Conservation (phyloP, 1,140 invertebrate species). For the Eupristina koningsbergeri region DNA sequence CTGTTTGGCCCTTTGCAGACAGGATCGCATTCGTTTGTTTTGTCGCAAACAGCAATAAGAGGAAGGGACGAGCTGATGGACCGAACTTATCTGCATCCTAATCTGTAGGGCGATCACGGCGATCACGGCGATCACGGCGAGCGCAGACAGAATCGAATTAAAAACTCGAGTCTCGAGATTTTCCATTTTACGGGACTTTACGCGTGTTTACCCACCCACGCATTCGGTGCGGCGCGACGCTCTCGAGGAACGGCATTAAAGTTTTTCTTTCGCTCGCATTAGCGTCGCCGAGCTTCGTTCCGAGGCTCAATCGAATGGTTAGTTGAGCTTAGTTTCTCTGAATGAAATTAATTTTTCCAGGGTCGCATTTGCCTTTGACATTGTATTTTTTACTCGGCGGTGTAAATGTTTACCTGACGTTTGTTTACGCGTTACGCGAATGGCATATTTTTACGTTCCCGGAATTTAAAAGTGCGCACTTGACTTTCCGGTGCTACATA, state of each 20-base stretch:
- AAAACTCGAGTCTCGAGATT: conserved; percentile 30
- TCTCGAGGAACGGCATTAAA: conserved; percentile 14
- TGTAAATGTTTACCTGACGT: background rate
- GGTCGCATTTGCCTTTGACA: background rate
- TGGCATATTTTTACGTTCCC: background rate
- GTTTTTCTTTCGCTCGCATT: no score
- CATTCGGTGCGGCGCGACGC: background rate
- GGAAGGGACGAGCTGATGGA: no score
- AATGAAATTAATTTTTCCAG: conserved; percentile 7
- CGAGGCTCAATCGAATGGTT: no score
- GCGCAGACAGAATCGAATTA: background rate
- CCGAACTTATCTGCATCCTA: no score
- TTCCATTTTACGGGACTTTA: background rate
- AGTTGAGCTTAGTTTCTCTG: no score
- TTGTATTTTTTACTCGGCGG: background rate
- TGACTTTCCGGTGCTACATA: conserved; percentile 1
- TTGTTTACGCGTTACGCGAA: conserved; percentile 22
- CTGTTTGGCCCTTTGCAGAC: no score
- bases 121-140: background rate
- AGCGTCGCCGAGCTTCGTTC: no score
- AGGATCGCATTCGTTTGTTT: no score
- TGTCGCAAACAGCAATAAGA: no score
- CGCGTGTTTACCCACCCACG: background rate
- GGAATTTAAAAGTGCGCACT: background rate
- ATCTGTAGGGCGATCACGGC: no score